Conservation (phyloP, 2,113 vertebrate species). For the Bos javanicus region DNA sequence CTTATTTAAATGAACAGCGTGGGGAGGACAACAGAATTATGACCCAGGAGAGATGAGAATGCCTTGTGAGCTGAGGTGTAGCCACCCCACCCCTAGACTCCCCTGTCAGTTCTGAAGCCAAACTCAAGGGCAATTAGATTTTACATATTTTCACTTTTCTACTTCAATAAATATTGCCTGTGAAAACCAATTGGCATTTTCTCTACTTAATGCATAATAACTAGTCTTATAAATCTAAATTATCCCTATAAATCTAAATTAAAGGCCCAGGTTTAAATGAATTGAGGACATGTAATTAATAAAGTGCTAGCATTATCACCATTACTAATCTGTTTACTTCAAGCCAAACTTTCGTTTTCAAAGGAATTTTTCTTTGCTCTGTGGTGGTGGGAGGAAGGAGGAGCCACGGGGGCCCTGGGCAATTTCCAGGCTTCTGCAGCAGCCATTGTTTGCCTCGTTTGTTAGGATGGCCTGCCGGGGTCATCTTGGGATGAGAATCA, state of each 20-base stretch:
- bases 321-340: constrained; percentile 81
- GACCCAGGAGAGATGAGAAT: not conserved
- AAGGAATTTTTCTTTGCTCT: constrained; percentile 70
- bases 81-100: not conserved
- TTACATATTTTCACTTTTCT: constrained; percentile 62
- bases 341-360: constrained; percentile 74
- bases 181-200: constrained; percentile 80
- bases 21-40: not conserved
- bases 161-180: constrained; percentile 79
- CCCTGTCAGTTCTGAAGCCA: constrained; percentile 33
- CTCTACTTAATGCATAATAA: constrained; percentile 79
- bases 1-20: constrained; percentile 62
- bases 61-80: not conserved
- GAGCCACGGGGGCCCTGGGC: no score
- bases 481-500: rapidly evolving
- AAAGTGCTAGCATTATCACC: constrained; percentile 75
- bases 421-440: not conserved
- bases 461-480: not conserved
- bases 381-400: constrained; percentile 34
- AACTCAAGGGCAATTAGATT: constrained; percentile 75
- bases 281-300: constrained; percentile 79
- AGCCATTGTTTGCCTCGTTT: not conserved
- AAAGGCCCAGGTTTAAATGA: constrained; percentile 77
- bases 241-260: constrained; percentile 82
- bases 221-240: constrained; percentile 80